Percentiles rank a stretch among this genome's conserved stretches.
Evolutionary conservation across 2,797 vertebrate species (phyloP).

Genomic region (Poecilia velifera): DNA sequence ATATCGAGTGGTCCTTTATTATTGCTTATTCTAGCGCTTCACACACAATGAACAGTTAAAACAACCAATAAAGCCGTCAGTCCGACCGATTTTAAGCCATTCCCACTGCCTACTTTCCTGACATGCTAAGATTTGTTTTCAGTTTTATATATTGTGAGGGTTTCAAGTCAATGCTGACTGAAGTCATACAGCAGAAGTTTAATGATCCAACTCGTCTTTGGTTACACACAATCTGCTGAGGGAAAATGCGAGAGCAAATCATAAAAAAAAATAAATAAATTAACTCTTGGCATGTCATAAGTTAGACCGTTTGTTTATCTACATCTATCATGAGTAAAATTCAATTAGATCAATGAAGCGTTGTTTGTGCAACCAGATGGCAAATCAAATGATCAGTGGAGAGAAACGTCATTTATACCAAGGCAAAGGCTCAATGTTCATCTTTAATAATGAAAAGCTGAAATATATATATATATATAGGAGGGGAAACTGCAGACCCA

Average conservation of each 20-base stretch:
- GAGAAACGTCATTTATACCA: not conserved
- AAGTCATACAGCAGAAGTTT: not conserved
- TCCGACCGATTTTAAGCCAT: not conserved
- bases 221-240: slow-evolving; percentile 1
- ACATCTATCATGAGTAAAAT: not conserved
- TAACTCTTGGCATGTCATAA: not conserved
- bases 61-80: not conserved
- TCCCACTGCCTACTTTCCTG: not conserved
- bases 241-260: not conserved
- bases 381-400: not conserved
- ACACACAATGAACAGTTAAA: not conserved
- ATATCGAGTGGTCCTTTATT: not conserved
- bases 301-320: not conserved
- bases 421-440: not conserved
- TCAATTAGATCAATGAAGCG: not conserved
- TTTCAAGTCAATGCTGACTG: not conserved
- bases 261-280: not conserved
- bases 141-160: not conserved
- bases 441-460: not conserved
- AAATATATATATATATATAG: not conserved
- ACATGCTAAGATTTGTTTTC: not conserved
- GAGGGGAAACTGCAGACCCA: not conserved
- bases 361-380: not conserved
- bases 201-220: slow-evolving; percentile 1
- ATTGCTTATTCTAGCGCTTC: not conserved